Conservation (phyloP, 92 coral and sea anemone genomes). For the Pocillopora meandrina region DNA sequence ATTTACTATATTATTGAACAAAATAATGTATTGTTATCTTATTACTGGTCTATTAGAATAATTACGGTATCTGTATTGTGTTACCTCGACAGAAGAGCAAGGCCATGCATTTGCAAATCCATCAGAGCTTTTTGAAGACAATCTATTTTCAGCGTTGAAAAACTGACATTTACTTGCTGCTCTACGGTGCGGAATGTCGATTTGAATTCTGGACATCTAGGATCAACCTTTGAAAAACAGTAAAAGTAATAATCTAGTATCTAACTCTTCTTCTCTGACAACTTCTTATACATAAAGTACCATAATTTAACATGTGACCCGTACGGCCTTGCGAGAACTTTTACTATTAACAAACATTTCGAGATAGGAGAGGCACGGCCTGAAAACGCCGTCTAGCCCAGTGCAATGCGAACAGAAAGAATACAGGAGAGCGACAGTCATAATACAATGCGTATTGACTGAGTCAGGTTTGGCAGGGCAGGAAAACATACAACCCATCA, state of each 20-base stretch:
- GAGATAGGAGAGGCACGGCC: too few species aligned
- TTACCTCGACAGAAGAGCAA: constrained; percentile 65
- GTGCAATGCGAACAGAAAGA: too few species aligned
- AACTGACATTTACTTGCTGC: constrained; percentile 62
- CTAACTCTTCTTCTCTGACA: too few species aligned
- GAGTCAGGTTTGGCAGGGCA: too few species aligned
- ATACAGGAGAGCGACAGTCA: too few species aligned
- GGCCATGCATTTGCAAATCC: constrained; percentile 68
- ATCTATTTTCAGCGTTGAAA: constrained; percentile 64
- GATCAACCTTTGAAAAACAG: constrained; percentile 65
- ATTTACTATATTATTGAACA: background rate
- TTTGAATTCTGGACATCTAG: constrained; percentile 80
- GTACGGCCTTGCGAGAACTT: too few species aligned
- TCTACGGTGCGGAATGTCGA: constrained; percentile 66
- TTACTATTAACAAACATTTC: too few species aligned
- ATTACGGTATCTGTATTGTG: background rate
- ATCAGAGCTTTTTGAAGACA: constrained; percentile 66
- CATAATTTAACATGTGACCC: too few species aligned
- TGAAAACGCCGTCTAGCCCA: too few species aligned
- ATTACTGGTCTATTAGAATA: background rate
- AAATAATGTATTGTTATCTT: background rate
- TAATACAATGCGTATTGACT: too few species aligned
- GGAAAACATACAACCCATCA: too few species aligned
- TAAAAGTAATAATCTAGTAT: background rate
- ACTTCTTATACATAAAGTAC: too few species aligned